Evolutionary conservation across 2,797 vertebrate genomes (phyloP), one percentile per base, ranked within the genome.

Genomic region (Pangasius sanitwongsei): DNA sequence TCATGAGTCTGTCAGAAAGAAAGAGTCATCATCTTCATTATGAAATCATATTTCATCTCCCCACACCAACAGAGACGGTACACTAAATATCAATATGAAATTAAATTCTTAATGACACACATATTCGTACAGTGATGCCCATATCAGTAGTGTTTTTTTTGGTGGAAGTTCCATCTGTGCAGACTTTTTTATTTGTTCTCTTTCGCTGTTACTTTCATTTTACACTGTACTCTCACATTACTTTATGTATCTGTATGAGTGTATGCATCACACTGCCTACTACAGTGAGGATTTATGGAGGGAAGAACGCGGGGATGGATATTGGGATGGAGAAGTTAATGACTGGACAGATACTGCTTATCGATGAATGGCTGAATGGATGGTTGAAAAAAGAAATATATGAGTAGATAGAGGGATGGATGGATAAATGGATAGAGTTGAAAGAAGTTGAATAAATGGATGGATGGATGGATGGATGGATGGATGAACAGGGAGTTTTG

Each of bases 1-100:
- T 90, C 80, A 89, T 28, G 59, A 88, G 84, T 59, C 82, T 53
- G 70, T 28, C 88, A 77, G 57, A 87, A 53, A 87, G 75, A 90
- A 57, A 86, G 80, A 89, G 88, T 87, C 88, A 87, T 88, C 78
- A 85, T 89, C 87, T 90, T 85, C 75, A 69, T 85, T 88, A 89
- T 92, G 85, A 89, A 92, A 92, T 91, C 89, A 87, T 90, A 78
- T 85, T 75, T 90, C 82, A 89, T 78, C 53, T 74, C 50, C n/a
- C 69, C 57, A 41, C 87, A 86, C 41, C 85, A 50, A 11, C n/a
- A 65, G 88, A 82, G 65, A 82, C 20, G 77, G 15, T 34, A n/a
- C 41, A 48, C 77, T 75, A 86, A 89, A 86, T 61, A 86, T 86
- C 88, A 6, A 89, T 83, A 53, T 16, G 53, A 86, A 86, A 86